Base-by-base conservation (phyloP, 1,140 invertebrate genomes). In the Phymastichus coffea region DNA sequence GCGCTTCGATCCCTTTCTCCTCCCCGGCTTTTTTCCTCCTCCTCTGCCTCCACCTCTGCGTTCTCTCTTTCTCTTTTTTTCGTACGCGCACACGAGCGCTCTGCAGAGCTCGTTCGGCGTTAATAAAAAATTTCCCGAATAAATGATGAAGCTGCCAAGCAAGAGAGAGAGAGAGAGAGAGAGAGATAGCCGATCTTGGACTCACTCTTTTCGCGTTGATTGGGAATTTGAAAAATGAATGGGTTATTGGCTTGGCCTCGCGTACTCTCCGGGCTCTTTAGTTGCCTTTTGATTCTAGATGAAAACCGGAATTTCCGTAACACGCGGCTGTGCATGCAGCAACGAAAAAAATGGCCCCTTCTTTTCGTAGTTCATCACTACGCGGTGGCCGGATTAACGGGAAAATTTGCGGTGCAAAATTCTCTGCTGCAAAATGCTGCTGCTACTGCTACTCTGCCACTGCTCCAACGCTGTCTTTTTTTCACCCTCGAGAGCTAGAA, bases 101-200 rank as follows among this genome's bases (percentile, higher is more conserved):
- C 56, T 56, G 10, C 17, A 37, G 40, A 10, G 38, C 20, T 49
- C 28, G 6, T 33, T 33, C 28, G 4, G 40, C 38, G 48, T 62
- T 62, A 57, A 62, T 57, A 57, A 62, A 62, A 61, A 62, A 62
- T 57, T 57, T 57, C 48, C 38, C 53, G 54, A 62, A 62, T 62
- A 57, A 57, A 62, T 57, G 60, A 62, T 62, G 41, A 46, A 53
- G 57, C 12, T 6, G 28, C 28, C 12, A 33, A 6, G 22, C 6
- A 25, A 20, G 48, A 38, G 30, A 37, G 15, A 41, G 38, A 30
- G 25, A 43, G 26, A 22, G 28, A 44, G 38, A 33, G 28, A 33
- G 28, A 6, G 28, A 6, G 12, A 12, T 33, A 7, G 28, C 28
- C 6, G 28, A 33, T 6, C 12, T 33, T 33, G 6, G 23, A 59